phyloP scores from a whole-genome alignment of 2,888 invertebrate species.

The Nemoura dubitans region DNA sequence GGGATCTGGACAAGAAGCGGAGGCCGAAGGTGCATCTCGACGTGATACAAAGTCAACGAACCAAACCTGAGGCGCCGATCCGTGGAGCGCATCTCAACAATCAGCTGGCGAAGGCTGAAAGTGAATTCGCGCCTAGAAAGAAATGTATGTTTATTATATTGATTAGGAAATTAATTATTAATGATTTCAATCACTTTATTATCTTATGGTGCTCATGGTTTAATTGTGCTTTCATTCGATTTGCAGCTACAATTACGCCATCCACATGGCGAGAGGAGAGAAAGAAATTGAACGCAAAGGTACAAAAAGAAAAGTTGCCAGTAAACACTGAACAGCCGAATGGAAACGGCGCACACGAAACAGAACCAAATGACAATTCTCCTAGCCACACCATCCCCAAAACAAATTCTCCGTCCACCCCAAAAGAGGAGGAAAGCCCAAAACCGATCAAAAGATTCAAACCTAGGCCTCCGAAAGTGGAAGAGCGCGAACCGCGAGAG shows the following conservation, averaged over 20 bases:
- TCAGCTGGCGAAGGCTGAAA: background rate
- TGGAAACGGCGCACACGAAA: background rate
- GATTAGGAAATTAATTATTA: background rate
- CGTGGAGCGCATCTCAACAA: background rate
- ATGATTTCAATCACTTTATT: background rate
- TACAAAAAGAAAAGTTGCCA: background rate
- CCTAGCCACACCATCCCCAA: background rate
- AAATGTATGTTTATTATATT: slow-evolving; percentile 23
- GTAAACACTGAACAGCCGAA: background rate
- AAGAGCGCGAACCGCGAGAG: background rate
- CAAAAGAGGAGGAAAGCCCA: background rate
- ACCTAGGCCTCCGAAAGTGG: background rate
- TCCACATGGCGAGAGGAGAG: slow-evolving; percentile 32
- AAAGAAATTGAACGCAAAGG: background rate
- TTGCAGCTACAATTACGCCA: slow-evolving; percentile 36
- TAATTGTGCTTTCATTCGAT: background rate
- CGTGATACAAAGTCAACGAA: background rate
- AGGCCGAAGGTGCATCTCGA: slow-evolving; percentile 20
- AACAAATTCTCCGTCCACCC: background rate
- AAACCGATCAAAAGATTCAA: background rate
- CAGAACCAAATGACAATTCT: background rate
- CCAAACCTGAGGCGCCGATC: background rate
- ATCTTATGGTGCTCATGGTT: background rate
- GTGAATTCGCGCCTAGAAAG: background rate
- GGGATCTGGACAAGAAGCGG: slow-evolving; percentile 24